These are phyloP conservation scores for Zelostemma sp. DNA, from an alignment of 1,140 invertebrate species.

Conservation along the genomic window DNA sequence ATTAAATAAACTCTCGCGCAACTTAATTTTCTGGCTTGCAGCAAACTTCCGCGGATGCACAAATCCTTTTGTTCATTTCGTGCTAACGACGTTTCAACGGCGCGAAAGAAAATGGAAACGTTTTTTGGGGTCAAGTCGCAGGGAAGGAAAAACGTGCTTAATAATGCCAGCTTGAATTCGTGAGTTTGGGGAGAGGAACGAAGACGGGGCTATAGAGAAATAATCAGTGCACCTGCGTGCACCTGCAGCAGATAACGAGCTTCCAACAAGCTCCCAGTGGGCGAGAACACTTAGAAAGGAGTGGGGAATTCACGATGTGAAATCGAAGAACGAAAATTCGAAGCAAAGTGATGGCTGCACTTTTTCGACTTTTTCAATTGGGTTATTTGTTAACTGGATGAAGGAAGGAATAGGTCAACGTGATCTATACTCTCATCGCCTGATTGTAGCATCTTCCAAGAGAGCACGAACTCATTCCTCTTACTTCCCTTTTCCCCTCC, in stretches of 20 bases:
- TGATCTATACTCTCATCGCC: neutral
- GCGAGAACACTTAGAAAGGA: conserved; percentile 27
- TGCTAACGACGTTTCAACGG: no score
- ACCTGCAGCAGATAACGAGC: conserved; percentile 31
- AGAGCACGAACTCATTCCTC: conserved; percentile 18
- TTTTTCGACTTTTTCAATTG: neutral
- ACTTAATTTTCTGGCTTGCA: neutral
- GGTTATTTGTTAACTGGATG: neutral
- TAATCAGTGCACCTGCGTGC: conserved; percentile 44
- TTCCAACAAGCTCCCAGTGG: conserved; percentile 29
- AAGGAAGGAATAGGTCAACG: neutral
- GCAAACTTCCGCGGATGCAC: neutral
- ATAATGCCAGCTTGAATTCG: no score
- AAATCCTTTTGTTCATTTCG: no score
- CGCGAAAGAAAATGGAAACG: no score
- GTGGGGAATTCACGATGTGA: no score
- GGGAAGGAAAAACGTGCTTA: no score
- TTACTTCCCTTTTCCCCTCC: conserved; percentile 22
- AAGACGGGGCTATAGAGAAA: conserved; percentile 19
- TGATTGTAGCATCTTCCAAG: conserved; percentile 9
- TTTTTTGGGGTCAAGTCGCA: no score
- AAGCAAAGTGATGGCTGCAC: no score
- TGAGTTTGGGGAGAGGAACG: no score
- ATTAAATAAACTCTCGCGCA: neutral
- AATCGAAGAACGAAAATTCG: no score